A percentile compares a stretch with the other conserved stretches of the same genome.
phyloP scores from a whole-genome alignment of 2,888 invertebrate species.

The Lasioglossum vierecki region DNA sequence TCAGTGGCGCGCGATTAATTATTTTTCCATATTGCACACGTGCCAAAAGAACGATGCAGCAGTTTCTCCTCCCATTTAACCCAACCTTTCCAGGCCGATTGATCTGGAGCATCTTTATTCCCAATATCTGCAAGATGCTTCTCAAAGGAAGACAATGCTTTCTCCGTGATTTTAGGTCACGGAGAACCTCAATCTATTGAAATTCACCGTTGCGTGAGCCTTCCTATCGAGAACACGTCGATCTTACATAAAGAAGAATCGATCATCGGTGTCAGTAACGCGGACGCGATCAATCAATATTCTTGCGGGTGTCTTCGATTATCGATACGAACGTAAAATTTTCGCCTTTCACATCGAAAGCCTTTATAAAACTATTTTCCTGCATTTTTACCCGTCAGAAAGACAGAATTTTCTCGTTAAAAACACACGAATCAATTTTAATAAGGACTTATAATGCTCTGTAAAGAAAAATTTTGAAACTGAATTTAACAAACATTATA shows the following conservation, averaged over 20 bases:
- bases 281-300: constrained; percentile 40
- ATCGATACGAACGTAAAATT: constrained; percentile 9
- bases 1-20: neutral
- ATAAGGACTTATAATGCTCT: too few species aligned
- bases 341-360: neutral
- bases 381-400: neutral
- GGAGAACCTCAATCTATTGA: constrained; percentile 4
- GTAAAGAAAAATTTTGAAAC: too few species aligned
- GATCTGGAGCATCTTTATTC: constrained; percentile 39
- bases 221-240: constrained; percentile 16
- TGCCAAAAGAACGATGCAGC: constrained; percentile 10
- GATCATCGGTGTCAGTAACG: constrained; percentile 30
- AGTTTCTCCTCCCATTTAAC: neutral
- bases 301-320: neutral
- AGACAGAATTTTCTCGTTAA: neutral
- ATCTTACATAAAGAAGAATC: constrained; percentile 30
- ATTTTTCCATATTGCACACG: constrained; percentile 6
- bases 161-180: constrained; percentile 16
- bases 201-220: neutral
- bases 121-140: constrained; percentile 24
- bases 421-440: too few species aligned
- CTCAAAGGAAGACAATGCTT: neutral
- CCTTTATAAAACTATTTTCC: neutral
- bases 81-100: constrained; percentile 29
- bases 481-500: too few species aligned